A percentile compares a stretch with the other conserved stretches of the same genome.
Conservation (phyloP, 2,113 vertebrate genomes). For the Cnemophilus loriae region DNA sequence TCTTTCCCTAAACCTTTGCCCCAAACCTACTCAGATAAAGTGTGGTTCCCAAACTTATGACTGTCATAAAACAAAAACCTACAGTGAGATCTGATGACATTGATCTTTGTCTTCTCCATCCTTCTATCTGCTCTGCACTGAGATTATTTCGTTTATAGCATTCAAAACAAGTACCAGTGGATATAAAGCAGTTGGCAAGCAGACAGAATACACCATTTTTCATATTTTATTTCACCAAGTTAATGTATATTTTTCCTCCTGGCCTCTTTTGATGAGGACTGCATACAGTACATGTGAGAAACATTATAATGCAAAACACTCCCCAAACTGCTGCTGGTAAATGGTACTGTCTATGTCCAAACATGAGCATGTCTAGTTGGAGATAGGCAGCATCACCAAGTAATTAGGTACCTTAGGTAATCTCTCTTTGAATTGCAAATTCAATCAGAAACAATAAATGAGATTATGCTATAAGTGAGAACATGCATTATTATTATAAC, state of each 20-base stretch:
- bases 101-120: background rate
- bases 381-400: background rate
- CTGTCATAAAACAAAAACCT: background rate
- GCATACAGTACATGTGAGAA: background rate
- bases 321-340: slow-evolving; percentile 1
- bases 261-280: background rate
- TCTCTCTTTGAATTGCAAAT: slow-evolving; percentile 4
- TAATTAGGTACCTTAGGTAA: slow-evolving; percentile 26
- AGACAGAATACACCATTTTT: background rate
- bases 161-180: background rate
- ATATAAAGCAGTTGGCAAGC: background rate
- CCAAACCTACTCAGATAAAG: background rate
- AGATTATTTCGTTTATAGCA: background rate
- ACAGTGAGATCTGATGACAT: background rate
- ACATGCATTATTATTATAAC: background rate
- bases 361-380: slow-evolving; percentile 25
- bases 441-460: slow-evolving; percentile 27
- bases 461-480: background rate
- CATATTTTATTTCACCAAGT: background rate
- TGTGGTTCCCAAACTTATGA: background rate
- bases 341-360: slow-evolving; percentile 28
- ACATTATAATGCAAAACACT: background rate
- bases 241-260: background rate
- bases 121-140: background rate
- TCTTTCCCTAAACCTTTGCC: background rate